A percentile compares a stretch with the other conserved stretches of the same genome.
Evolutionary conservation across 2,113 vertebrate genomes (phyloP).

Genomic region (Ranitomeya variabilis): DNA sequence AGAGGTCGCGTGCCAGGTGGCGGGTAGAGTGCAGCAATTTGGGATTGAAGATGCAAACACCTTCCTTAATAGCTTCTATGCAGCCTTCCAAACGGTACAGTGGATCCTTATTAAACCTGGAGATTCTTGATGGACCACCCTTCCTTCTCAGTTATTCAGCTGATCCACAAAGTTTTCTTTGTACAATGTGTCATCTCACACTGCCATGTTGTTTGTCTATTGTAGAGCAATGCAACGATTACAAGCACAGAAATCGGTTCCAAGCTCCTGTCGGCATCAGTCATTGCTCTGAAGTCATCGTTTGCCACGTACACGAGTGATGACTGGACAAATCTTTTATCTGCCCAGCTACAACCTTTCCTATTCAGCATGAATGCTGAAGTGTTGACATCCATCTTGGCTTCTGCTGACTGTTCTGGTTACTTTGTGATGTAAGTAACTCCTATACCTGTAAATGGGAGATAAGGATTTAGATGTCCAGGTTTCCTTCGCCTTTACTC

Average conservation of each 20-base stretch:
- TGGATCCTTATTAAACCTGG: neutral
- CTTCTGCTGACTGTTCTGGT: neutral
- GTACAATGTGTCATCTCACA: neutral
- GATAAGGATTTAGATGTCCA: neutral
- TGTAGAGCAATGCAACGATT: constrained; percentile 49
- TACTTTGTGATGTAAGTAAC: neutral
- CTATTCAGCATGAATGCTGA: constrained; percentile 43
- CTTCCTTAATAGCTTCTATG: constrained; percentile 56
- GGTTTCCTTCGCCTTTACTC: neutral
- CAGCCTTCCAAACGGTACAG: constrained; percentile 48
- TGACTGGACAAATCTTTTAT: constrained; percentile 55
- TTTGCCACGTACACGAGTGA: constrained; percentile 32
- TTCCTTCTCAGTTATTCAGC: neutral
- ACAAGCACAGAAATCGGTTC: constrained; percentile 16
- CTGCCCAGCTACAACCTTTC: constrained; percentile 36
- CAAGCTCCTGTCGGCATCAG: constrained; percentile 53
- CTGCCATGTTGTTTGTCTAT: neutral
- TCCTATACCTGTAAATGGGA: neutral
- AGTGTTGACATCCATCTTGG: constrained; percentile 43
- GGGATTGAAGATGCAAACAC: constrained; percentile 9
- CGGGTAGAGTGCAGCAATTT: constrained; percentile 47
- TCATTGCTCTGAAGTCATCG: neutral
- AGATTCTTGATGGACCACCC: no score
- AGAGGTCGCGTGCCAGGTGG: constrained; percentile 56
- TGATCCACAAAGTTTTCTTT: neutral